These are phyloP conservation scores for Fulica atra DNA, from an alignment of 2,113 vertebrate species.

Conservation along the genomic window DNA sequence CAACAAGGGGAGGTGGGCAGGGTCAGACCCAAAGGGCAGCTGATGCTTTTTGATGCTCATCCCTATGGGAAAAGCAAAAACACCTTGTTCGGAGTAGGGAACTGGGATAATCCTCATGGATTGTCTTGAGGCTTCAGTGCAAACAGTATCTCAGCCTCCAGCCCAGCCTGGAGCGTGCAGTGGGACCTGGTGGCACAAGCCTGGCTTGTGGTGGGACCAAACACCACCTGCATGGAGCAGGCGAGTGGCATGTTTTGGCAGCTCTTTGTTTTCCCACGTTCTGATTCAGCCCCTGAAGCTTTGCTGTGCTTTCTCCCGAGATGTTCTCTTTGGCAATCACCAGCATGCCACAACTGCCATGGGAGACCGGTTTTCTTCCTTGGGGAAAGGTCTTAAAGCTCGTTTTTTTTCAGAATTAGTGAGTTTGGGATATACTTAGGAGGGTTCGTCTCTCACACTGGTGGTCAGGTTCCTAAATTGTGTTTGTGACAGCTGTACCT, in stretches of 20 bases:
- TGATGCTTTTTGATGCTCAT: neutral
- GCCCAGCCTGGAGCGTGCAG: neutral
- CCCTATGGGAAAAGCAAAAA: neutral
- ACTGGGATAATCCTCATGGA: fast-evolving
- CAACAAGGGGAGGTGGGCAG: neutral
- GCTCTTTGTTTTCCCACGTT: neutral
- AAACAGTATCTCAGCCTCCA: fast-evolving
- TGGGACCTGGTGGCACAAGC: neutral
- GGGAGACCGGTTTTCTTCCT: neutral
- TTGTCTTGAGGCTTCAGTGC: neutral
- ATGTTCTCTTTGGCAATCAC: neutral
- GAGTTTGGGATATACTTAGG: conserved; percentile 1
- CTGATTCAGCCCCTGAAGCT: neutral
- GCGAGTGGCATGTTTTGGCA: fast-evolving
- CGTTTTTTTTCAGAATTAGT: neutral
- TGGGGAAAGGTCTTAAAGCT: neutral
- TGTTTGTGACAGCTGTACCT: conserved; percentile 36
- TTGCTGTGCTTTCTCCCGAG: neutral
- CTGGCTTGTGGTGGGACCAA: neutral
- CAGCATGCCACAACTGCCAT: neutral
- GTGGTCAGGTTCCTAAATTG: conserved; percentile 59
- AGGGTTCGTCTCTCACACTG: conserved; percentile 31
- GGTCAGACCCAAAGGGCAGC: neutral
- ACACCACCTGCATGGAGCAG: neutral
- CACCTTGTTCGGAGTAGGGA: fast-evolving